phyloP scores from a whole-genome alignment of 2,797 vertebrate species.

The Melanotaenia nigrans region DNA sequence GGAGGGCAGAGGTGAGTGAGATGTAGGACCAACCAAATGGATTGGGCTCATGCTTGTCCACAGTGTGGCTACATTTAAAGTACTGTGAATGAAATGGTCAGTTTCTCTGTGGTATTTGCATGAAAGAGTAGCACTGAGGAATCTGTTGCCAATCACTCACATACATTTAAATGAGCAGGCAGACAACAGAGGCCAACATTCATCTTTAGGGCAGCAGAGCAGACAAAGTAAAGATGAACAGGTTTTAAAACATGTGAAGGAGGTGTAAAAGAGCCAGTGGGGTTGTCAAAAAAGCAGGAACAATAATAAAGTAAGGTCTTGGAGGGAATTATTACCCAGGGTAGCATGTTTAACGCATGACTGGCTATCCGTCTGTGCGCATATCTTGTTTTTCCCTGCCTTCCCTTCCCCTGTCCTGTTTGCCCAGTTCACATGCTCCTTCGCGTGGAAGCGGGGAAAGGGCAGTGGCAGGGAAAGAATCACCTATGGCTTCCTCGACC shows the following conservation, averaged over 20 bases:
- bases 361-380: slow-evolving; percentile 27
- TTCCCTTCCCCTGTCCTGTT: slow-evolving; percentile 31
- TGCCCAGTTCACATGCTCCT: slow-evolving; percentile 48
- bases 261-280: neutral
- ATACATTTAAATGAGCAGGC: slow-evolving; percentile 2
- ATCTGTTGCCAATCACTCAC: slow-evolving; percentile 23
- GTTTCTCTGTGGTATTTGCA: slow-evolving; percentile 30
- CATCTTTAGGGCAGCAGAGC: slow-evolving; percentile 24
- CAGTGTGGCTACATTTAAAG: slow-evolving; percentile 35
- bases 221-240: slow-evolving; percentile 22
- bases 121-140: slow-evolving; percentile 14
- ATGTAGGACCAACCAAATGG: slow-evolving; percentile 42
- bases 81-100: slow-evolving; percentile 31
- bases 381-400: slow-evolving; percentile 40
- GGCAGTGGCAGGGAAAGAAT: slow-evolving; percentile 76
- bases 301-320: slow-evolving; percentile 23
- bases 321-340: slow-evolving; percentile 23
- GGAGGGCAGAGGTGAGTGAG: slow-evolving; percentile 37
- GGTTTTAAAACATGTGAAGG: slow-evolving; percentile 9
- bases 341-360: slow-evolving; percentile 56
- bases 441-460: slow-evolving; percentile 69
- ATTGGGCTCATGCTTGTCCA: slow-evolving; percentile 43
- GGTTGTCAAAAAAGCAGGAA: slow-evolving; percentile 11
- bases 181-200: slow-evolving; percentile 19
- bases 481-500: slow-evolving; percentile 72